Evolutionary conservation across 2,797 vertebrate genomes (phyloP).

Genomic region (Tarsius wallacei): DNA sequence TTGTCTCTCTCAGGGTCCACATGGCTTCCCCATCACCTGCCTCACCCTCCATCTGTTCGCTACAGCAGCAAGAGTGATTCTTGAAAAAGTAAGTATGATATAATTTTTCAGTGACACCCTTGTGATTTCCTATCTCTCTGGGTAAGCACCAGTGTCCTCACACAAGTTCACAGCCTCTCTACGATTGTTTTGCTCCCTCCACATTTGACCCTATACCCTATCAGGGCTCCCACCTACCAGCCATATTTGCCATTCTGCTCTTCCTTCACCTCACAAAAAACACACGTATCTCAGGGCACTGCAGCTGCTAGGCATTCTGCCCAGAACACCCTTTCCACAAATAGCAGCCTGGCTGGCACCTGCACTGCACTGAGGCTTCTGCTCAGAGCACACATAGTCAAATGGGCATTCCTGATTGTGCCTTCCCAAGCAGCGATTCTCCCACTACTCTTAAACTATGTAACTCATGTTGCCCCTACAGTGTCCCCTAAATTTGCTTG

Average conservation of each 20-base stretch:
- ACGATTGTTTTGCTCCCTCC: neutral
- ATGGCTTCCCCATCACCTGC: neutral
- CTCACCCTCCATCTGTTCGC: conserved; percentile 29
- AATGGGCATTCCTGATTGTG: neutral
- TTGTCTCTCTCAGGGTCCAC: neutral
- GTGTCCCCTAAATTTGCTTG: neutral
- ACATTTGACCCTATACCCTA: neutral
- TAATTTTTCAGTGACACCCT: neutral
- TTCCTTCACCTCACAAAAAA: neutral
- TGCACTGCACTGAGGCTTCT: neutral
- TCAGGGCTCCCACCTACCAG: no score
- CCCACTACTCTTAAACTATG: neutral
- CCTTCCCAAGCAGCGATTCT: neutral
- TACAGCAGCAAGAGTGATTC: neutral
- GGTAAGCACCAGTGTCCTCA: neutral
- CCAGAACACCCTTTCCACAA: neutral
- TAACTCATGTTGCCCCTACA: neutral
- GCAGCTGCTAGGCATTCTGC: neutral
- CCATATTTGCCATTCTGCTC: neutral
- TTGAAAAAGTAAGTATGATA: neutral
- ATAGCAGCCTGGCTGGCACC: neutral
- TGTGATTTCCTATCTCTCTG: neutral
- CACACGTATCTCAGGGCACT: neutral
- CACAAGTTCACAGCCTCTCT: neutral
- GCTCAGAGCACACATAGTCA: neutral